Evolutionary conservation across 1,140 invertebrate genomes (phyloP).

Genomic region (Cephus cinctus): DNA sequence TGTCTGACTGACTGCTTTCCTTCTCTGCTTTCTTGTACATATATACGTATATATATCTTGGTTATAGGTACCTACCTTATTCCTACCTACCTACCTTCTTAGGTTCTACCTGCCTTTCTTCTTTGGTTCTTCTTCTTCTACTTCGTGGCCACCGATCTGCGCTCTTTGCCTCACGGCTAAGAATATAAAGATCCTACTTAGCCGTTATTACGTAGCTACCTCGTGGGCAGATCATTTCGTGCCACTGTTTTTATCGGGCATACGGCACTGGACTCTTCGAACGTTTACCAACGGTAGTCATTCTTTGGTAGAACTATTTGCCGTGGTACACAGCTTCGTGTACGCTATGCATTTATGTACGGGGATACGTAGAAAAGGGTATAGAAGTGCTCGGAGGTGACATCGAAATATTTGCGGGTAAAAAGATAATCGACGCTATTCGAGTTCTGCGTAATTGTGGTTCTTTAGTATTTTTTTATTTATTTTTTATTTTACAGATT

Average conservation of each 20-base stretch:
- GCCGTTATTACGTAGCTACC: slow-evolving; percentile 52
- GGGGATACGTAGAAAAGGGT: too few relatives aligned
- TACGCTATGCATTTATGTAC: too few relatives aligned
- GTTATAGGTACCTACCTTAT: slow-evolving; percentile 9
- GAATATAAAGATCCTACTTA: slow-evolving; percentile 58
- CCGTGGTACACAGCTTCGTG: too few relatives aligned
- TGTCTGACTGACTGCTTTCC: background rate
- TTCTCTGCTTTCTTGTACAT: background rate
- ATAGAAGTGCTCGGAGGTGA: too few relatives aligned
- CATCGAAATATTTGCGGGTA: too few relatives aligned
- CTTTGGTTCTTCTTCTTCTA: slow-evolving; percentile 12
- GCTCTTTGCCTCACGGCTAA: slow-evolving; percentile 44
- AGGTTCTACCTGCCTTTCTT: slow-evolving; percentile 6
- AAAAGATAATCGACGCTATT: too few relatives aligned
- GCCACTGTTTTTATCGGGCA: slow-evolving; percentile 45
- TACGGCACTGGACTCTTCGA: too few relatives aligned
- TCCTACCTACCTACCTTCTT: slow-evolving; percentile 5
- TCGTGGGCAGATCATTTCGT: slow-evolving; percentile 46
- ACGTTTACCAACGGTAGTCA: background rate
- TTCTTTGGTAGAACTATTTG: too few relatives aligned
- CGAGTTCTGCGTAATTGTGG: too few relatives aligned
- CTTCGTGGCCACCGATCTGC: background rate
- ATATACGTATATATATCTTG: slow-evolving; percentile 13
- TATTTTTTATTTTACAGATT: too few relatives aligned
- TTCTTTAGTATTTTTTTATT: too few relatives aligned